Evolutionary conservation across 2,113 vertebrate genomes (phyloP).

Genomic region (Tachysurus vachellii): DNA sequence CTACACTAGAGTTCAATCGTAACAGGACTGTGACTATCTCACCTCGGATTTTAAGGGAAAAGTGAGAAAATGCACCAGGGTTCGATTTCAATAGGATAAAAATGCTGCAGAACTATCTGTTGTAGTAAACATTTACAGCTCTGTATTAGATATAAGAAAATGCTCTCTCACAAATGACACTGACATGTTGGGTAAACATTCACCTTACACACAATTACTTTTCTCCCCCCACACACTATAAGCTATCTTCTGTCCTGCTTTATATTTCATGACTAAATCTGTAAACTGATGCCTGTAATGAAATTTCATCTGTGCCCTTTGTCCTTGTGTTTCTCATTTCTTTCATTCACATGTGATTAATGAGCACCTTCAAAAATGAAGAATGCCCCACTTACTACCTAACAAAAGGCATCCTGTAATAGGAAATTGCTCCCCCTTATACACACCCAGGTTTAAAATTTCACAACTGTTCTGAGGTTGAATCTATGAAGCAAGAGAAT

Average conservation of each 20-base stretch:
- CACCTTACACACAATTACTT: not conserved
- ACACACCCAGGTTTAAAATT: constrained; percentile 19
- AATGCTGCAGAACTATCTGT: not conserved
- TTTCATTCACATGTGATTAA: constrained; percentile 38
- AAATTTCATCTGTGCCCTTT: constrained; percentile 39
- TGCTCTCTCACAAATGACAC: constrained; percentile 15
- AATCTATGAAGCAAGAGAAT: not conserved
- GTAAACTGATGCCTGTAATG: constrained; percentile 33
- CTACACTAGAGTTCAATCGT: not conserved
- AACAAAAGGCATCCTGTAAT: constrained; percentile 49
- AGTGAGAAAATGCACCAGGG: not conserved
- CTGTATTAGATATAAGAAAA: constrained; percentile 19
- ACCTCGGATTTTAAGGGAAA: not conserved
- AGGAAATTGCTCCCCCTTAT: constrained; percentile 36
- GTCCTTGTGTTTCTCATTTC: constrained; percentile 37
- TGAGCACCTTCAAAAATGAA: constrained; percentile 39
- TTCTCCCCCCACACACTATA: not conserved
- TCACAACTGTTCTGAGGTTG: constrained; percentile 22
- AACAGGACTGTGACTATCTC: not conserved
- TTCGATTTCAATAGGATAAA: not conserved
- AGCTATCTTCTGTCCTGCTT: constrained; percentile 17
- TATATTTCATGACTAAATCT: constrained; percentile 44
- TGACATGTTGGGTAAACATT: constrained; percentile 12
- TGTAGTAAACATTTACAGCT: constrained; percentile 6
- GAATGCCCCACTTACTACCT: constrained; percentile 41